These are phyloP conservation scores for Lasiommata megera DNA, from an alignment of 2,888 invertebrate species.

Conservation along the genomic window DNA sequence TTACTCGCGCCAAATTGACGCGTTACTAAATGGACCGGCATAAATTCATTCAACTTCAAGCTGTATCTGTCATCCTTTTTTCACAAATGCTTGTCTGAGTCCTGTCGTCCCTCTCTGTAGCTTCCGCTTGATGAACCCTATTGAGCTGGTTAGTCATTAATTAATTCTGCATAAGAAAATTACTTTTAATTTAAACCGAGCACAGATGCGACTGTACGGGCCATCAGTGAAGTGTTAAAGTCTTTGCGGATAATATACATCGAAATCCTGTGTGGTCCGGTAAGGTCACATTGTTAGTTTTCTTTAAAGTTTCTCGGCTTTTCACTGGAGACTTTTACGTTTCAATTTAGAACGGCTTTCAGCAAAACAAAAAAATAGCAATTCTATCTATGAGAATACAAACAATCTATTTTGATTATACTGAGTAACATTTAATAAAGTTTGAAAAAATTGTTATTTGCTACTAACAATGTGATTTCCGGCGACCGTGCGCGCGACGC, in stretches of 20 bases:
- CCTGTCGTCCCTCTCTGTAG: constrained; percentile 47
- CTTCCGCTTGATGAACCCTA: constrained; percentile 80
- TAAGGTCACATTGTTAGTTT: too few species aligned
- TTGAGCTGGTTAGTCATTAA: constrained; percentile 82
- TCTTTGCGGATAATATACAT: constrained; percentile 33
- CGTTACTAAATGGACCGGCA: constrained; percentile 78
- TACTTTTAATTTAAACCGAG: constrained; percentile 78
- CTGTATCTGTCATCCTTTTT: constrained; percentile 49
- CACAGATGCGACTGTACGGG: constrained; percentile 66
- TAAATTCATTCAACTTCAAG: constrained; percentile 80
- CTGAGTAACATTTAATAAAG: too few species aligned
- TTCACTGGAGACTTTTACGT: neutral
- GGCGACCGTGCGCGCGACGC: too few species aligned
- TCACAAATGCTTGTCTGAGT: constrained; percentile 33
- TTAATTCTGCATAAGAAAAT: constrained; percentile 82
- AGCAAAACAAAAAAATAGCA: too few species aligned
- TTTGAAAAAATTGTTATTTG: too few species aligned
- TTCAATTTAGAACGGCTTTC: too few species aligned
- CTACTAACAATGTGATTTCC: too few species aligned
- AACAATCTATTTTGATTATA: too few species aligned
- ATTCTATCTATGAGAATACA: too few species aligned
- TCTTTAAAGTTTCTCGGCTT: neutral
- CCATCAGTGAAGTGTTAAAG: constrained; percentile 37
- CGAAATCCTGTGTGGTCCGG: constrained; percentile 31
- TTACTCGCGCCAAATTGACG: constrained; percentile 78